Evolutionary conservation across 2,113 vertebrate genomes (phyloP), one percentile per base, ranked within the genome.

Genomic region (Eulemur rufifrons): DNA sequence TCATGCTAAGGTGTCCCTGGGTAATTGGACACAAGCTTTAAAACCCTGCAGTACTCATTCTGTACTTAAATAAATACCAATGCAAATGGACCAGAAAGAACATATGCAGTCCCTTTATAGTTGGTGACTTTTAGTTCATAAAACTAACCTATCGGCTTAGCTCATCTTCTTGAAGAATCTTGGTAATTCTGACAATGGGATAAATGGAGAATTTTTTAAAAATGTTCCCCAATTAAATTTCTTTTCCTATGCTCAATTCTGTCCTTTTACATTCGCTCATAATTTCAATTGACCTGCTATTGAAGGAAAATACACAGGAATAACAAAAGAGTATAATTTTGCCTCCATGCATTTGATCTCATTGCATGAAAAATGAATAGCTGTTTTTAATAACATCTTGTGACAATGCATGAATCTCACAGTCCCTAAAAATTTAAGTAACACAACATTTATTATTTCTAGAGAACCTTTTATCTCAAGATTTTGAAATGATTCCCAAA

Each of bases 401-500:
- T 84, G 91, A 96, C 94, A 96, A 96, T 25, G 14, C 42, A 86
- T 76, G 69, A 69, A 89, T 91, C 63, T 93, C 45, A 89, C 6
- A 56, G 54, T 45, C 34, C n/a, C 47, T 37, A 45, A 86, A 95
- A 96, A 34, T 84, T 77, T 89, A 91, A 91, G 66, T 78, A 94
- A 82, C 39, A 88, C 17, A 59, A 47, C 81, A 94, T 90, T 92
- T 97, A 69, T 86, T 95, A 92, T 88, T 96, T 82, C 76, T 93
- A 74, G 34, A 73, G 56, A 92, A 78, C 12, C 34, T 80, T 96
- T 95, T 76, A 88, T 96, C 86, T 97, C 80, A 95, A 61, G 73
- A 83, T 96, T 93, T 90, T 89, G 76, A 96, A 97, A 86, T 56
- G 88, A 73, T 92, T 97, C 86, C 56, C 76, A 42, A 94, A 52